Evolutionary conservation across 2,113 vertebrate species (phyloP).

Genomic region (Numenius arquata): DNA sequence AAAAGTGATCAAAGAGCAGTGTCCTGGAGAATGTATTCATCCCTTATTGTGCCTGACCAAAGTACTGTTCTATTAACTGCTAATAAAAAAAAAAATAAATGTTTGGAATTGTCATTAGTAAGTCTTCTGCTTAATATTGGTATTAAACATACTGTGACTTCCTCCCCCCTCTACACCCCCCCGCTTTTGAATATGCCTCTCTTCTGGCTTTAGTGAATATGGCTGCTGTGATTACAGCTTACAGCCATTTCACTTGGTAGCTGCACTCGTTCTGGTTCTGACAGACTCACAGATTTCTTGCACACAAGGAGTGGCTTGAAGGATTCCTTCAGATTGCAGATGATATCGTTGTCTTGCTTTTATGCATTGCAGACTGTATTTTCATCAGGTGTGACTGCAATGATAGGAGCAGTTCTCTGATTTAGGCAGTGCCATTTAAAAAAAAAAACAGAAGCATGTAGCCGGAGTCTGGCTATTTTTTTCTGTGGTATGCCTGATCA

Average conservation of each 20-base stretch:
- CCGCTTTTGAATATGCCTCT: background rate
- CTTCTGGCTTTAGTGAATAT: background rate
- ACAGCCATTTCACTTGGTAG: background rate
- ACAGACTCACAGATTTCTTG: background rate
- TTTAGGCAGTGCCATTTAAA: background rate
- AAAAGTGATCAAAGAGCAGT: background rate
- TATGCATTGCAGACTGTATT: background rate
- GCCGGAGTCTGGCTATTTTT: background rate
- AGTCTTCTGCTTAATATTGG: background rate
- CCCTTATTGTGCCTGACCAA: background rate
- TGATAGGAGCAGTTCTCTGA: background rate
- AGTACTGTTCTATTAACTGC: background rate
- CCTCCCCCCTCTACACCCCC: fast-evolving
- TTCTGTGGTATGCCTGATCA: background rate
- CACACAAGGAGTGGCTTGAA: background rate
- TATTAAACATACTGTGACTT: background rate
- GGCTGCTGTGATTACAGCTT: background rate
- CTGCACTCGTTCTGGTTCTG: background rate
- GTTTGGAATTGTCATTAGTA: background rate
- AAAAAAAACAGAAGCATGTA: background rate
- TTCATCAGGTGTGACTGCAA: background rate
- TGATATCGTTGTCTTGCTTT: background rate
- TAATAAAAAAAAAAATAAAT: background rate
- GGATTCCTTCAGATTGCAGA: background rate
- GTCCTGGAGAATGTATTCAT: background rate